phyloP scores from a whole-genome alignment of 2,113 vertebrate genomes.

The Bombycilla garrulus region DNA sequence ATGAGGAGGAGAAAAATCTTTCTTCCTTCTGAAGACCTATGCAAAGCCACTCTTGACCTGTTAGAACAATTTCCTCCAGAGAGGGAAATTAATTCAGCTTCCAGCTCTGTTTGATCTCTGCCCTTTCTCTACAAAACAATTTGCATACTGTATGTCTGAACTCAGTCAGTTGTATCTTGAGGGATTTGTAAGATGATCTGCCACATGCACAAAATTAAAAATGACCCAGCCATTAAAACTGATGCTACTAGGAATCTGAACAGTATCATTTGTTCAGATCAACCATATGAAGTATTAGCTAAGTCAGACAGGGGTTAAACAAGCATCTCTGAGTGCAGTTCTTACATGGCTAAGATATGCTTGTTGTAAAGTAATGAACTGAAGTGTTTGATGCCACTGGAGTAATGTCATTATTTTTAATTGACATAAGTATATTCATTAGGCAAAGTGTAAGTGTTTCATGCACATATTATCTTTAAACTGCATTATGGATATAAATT shows the following conservation, averaged over 20 bases:
- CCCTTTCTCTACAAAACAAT: not conserved
- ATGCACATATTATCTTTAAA: not conserved
- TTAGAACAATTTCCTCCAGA: not conserved
- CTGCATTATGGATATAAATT: not conserved
- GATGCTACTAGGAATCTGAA: not conserved
- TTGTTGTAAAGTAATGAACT: not conserved
- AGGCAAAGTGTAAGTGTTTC: not conserved
- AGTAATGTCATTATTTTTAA: not conserved
- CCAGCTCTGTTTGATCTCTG: not conserved
- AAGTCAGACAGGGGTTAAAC: not conserved
- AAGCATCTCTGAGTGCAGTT: not conserved
- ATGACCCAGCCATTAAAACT: not conserved
- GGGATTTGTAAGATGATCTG: not conserved
- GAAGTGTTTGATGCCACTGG: not conserved
- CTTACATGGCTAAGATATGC: not conserved
- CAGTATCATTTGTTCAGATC: not conserved
- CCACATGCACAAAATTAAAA: not conserved
- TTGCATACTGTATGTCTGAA: not conserved
- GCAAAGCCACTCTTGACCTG: not conserved
- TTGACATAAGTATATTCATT: not conserved
- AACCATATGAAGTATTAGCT: not conserved
- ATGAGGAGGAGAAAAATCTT: not conserved
- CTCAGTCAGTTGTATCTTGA: not conserved
- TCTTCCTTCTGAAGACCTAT: not conserved
- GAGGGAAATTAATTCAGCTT: slow-evolving; percentile 3